Conservation (phyloP, 2,113 vertebrate genomes). For the Seriola dumerili region DNA sequence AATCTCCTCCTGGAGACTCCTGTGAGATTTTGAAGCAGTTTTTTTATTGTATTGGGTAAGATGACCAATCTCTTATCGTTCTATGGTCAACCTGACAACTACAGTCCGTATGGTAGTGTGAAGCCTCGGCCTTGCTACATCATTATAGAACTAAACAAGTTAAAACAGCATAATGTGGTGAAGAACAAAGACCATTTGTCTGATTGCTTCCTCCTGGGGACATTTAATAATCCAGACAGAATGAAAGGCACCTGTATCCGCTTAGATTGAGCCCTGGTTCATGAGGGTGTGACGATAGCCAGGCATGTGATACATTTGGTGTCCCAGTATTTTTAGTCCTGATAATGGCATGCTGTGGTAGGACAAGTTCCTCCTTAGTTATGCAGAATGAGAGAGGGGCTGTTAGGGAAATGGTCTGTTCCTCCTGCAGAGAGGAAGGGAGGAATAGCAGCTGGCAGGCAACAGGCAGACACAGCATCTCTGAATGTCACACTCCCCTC, state of each 20-base stretch:
- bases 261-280: conserved; percentile 29
- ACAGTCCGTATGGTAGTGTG: conserved; percentile 36
- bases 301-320: conserved; percentile 57
- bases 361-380: conserved; percentile 64
- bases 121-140: conserved; percentile 42
- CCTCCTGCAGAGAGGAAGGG: conserved; percentile 59
- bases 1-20: background rate
- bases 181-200: conserved; percentile 46
- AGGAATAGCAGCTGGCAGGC: conserved; percentile 73
- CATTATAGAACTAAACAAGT: conserved; percentile 61
- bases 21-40: background rate
- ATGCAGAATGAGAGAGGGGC: conserved; percentile 55
- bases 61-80: background rate
- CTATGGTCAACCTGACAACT: background rate
- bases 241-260: conserved; percentile 57
- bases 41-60: background rate
- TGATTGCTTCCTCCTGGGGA: conserved; percentile 67
- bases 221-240: conserved; percentile 56
- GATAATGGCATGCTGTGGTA: conserved; percentile 59
- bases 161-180: conserved; percentile 48
- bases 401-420: conserved; percentile 59
- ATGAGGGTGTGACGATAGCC: conserved; percentile 34
- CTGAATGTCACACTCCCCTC: conserved; percentile 47
- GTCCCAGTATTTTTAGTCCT: conserved; percentile 72
- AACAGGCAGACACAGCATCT: conserved; percentile 67